Evolutionary conservation across 2,888 invertebrate species (phyloP).

Genomic region (Chrysopilus asiliformis): DNA sequence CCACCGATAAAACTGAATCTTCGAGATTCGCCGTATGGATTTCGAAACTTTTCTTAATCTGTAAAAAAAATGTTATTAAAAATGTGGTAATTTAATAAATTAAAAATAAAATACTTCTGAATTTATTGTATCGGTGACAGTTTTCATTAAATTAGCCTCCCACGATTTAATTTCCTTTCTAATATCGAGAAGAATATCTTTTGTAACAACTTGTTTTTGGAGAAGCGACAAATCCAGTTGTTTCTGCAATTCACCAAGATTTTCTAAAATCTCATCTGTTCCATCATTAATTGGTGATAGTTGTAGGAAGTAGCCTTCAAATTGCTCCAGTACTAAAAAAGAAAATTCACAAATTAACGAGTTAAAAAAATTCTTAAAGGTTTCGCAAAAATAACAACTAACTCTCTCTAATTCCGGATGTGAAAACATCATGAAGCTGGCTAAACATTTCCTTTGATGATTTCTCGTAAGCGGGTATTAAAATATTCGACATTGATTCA

Average conservation of each 20-base stretch:
- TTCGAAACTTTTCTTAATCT: conserved; percentile 39
- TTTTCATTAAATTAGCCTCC: conserved; percentile 27
- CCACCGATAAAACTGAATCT: conserved; percentile 44
- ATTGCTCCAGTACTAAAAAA: conserved; percentile 38
- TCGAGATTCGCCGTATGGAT: conserved; percentile 46
- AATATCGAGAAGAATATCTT: conserved; percentile 30
- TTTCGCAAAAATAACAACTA: conserved; percentile 21
- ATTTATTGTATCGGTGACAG: conserved; percentile 30
- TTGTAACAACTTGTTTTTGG: conserved; percentile 27
- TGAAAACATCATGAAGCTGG: conserved; percentile 80
- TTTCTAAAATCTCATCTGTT: conserved; percentile 29
- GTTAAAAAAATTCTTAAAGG: background rate
- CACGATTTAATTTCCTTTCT: conserved; percentile 31
- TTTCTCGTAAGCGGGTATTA: conserved; percentile 78
- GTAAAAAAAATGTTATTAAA: conserved; percentile 2
- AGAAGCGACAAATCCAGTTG: conserved; percentile 25
- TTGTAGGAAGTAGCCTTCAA: conserved; percentile 38
- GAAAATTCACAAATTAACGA: too few relatives aligned
- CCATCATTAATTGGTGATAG: conserved; percentile 31
- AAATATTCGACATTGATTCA: conserved; percentile 57
- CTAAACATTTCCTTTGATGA: conserved; percentile 75
- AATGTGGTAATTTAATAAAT: background rate
- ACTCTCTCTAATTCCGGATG: conserved; percentile 84
- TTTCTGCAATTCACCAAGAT: conserved; percentile 27
- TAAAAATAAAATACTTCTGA: conserved; percentile 23